A percentile compares a stretch with the other conserved stretches of the same genome.
phyloP scores from a whole-genome alignment of 2,113 vertebrate species.

The Semnornis frantzii region DNA sequence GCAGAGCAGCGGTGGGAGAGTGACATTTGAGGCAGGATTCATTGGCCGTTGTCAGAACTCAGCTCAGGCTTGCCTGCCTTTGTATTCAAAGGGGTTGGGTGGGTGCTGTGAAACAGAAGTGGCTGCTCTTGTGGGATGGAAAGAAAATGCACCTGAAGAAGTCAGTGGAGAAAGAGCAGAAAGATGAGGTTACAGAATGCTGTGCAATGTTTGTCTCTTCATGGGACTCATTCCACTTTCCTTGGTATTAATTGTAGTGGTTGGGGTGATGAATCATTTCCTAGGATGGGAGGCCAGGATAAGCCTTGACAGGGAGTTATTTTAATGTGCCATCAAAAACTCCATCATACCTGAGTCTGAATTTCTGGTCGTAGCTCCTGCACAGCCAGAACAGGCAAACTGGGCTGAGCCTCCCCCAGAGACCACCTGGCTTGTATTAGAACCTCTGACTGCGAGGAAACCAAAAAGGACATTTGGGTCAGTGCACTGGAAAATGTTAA shows the following conservation, averaged over 20 bases:
- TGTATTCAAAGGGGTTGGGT: neutral
- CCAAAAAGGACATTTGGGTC: neutral
- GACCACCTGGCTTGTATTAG: neutral
- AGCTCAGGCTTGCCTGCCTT: neutral
- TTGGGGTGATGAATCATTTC: neutral
- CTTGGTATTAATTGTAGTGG: neutral
- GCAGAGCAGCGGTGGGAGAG: neutral
- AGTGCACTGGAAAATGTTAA: neutral
- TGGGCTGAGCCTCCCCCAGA: neutral
- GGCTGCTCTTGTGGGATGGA: rapidly evolving
- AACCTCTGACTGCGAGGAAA: neutral
- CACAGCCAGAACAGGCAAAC: neutral
- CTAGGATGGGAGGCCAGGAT: neutral
- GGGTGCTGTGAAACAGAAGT: neutral
- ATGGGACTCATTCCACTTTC: neutral
- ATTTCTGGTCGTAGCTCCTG: neutral
- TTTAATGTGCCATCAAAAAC: neutral
- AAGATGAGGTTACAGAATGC: neutral
- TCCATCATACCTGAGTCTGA: neutral
- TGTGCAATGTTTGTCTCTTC: neutral
- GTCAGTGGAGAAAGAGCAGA: neutral
- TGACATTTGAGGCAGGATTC: neutral
- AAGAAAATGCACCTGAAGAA: neutral
- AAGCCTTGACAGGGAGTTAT: neutral
- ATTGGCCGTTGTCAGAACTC: neutral